Base-by-base conservation (phyloP, 2,888 invertebrate species). In the Leucoma salicis region DNA sequence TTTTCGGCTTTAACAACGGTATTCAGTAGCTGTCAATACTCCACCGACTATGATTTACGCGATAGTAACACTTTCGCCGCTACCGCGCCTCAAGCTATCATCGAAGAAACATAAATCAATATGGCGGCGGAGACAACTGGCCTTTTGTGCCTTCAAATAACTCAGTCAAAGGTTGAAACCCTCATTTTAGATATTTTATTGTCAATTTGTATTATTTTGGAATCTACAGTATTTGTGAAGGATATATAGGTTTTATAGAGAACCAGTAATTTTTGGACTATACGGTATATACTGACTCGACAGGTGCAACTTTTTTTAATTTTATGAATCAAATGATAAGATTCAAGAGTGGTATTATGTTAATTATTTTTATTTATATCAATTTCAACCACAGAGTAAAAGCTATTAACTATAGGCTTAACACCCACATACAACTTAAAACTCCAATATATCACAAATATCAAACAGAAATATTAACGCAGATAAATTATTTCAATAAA, bases 1-100 rank as follows among this genome's bases (percentile, higher is more conserved):
- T 73, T 58, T 58, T 62, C 59, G 60, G 37, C 34, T 66, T 66
- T 79, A 80, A 78, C 77, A 70, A 73, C 65, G 56, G 72, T 72
- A 80, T 85, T 85, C 81, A 83, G 75, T 63, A 68, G 74, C 79
- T 88, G 88, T 88, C 88, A 87, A 87, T 85, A 84, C 81, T 78
- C 63, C 59, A 58, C 49, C 64, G 55, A 64, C 62, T 79, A 80
- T 86, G 83, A 86, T 86, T 84, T 84, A 86, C 82, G 78, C 63
- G 63, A 61, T 46, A 55, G 46, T 57, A 82, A 82, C 83, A 83
- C 84, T 82, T 83, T 83, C 82, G 69, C 82, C 77, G 68, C 47
- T 37, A 49, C 50, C 13, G 50, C 49, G 49, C 51, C 46, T 46
- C 51, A 57, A 59, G 61, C 61, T 64, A 62, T 65, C 72, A 66